phyloP scores from a whole-genome alignment of 2,797 vertebrate genomes.

The Pangasius larnaudii region DNA sequence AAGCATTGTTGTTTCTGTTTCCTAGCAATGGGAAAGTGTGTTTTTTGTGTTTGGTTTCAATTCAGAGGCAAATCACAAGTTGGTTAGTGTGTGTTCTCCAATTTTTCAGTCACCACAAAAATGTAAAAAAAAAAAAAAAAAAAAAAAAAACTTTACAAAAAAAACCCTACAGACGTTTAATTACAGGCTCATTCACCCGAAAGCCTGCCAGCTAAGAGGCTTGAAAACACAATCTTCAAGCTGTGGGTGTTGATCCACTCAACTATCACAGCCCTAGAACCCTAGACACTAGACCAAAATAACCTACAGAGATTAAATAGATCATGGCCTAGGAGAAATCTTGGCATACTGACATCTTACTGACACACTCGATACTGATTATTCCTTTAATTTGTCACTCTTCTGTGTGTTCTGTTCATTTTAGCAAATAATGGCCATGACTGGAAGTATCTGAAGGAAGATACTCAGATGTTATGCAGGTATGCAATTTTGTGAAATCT shows the following conservation, averaged over 20 bases:
- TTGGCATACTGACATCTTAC: not conserved
- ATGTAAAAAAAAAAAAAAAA: not conserved
- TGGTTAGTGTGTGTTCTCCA: not conserved
- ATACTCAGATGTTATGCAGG: not conserved
- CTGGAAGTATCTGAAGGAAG: not conserved
- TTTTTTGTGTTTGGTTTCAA: not conserved
- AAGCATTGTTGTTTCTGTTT: not conserved
- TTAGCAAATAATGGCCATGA: not conserved
- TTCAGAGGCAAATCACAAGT: not conserved
- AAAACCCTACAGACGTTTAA: not conserved
- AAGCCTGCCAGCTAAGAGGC: not conserved
- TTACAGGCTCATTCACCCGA: not conserved
- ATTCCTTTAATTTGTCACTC: not conserved
- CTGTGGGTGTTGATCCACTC: conserved; percentile 4
- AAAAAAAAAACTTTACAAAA: not conserved
- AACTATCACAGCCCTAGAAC: not conserved
- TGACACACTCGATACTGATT: not conserved
- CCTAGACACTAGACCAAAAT: not conserved
- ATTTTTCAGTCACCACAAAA: not conserved
- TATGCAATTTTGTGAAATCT: not conserved
- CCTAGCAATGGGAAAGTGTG: conserved; percentile 10
- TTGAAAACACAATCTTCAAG: not conserved
- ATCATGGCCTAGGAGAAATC: not conserved
- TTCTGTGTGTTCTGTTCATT: not conserved
- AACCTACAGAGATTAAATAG: not conserved